These are phyloP conservation scores for Cryptoleucopteryx plumbea DNA, from an alignment of 2,113 vertebrate genomes.

Conservation along the genomic window DNA sequence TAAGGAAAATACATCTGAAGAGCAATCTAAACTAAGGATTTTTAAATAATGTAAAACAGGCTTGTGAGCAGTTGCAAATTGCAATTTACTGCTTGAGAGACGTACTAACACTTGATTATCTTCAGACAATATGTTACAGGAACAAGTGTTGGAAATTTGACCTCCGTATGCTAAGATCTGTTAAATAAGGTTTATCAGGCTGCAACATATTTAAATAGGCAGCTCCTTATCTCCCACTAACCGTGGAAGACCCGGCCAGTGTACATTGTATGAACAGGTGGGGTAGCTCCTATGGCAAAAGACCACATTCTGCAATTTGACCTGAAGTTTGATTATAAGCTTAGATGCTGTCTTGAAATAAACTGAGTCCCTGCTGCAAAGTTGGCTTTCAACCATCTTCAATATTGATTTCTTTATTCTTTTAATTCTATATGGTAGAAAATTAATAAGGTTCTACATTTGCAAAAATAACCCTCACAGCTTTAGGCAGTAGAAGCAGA, in stretches of 20 bases:
- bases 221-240: not conserved
- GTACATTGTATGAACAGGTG: not conserved
- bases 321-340: not conserved
- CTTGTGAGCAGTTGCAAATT: not conserved
- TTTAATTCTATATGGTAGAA: not conserved
- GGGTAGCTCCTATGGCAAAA: not conserved
- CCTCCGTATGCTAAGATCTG: not conserved
- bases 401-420: not conserved
- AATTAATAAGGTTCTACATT: not conserved
- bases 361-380: not conserved
- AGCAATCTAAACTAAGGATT: not conserved
- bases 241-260: not conserved
- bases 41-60: not conserved
- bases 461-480: not conserved
- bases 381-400: not conserved
- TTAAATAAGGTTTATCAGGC: not conserved
- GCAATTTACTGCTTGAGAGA: not conserved
- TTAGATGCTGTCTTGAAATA: not conserved
- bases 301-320: not conserved
- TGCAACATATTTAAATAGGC: not conserved
- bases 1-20: not conserved
- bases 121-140: not conserved
- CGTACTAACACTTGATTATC: not conserved
- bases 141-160: not conserved
- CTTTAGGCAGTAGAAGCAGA: rapidly evolving